Conservation (phyloP, 1,140 invertebrate species). For the Rhagoletis zephyria region DNA sequence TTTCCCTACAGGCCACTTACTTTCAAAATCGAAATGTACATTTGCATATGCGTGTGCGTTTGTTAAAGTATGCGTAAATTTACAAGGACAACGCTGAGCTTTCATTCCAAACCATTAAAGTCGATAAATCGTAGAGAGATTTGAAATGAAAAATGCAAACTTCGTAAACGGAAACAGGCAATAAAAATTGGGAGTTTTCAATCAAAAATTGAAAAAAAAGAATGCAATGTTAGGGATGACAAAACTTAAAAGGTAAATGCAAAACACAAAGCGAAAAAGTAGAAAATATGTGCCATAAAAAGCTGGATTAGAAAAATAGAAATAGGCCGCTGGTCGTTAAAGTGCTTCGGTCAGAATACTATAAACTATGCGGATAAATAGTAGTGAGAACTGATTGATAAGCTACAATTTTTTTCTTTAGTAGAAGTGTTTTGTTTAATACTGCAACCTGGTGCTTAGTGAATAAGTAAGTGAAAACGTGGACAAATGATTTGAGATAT, state of each 20-base stretch:
- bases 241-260: background rate
- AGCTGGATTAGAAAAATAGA: background rate
- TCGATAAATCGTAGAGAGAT: slow-evolving; percentile 46
- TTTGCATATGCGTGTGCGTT: background rate
- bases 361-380: background rate
- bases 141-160: slow-evolving; percentile 48
- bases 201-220: background rate
- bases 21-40: too few species aligned
- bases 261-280: background rate
- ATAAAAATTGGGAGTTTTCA: slow-evolving; percentile 33
- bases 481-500: too few species aligned
- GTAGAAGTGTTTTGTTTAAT: too few species aligned
- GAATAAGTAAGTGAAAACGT: too few species aligned
- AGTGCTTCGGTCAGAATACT: background rate
- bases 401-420: too few species aligned
- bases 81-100: slow-evolving; percentile 11
- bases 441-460: too few species aligned
- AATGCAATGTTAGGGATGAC: background rate
- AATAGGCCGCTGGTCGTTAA: slow-evolving; percentile 6
- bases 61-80: slow-evolving; percentile 24
- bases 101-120: slow-evolving; percentile 45
- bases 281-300: background rate
- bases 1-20: background rate
- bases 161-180: slow-evolving; percentile 27
- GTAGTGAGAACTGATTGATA: too few species aligned